Evolutionary conservation across 2,888 invertebrate species (phyloP).

Genomic region (Laothoe populi): DNA sequence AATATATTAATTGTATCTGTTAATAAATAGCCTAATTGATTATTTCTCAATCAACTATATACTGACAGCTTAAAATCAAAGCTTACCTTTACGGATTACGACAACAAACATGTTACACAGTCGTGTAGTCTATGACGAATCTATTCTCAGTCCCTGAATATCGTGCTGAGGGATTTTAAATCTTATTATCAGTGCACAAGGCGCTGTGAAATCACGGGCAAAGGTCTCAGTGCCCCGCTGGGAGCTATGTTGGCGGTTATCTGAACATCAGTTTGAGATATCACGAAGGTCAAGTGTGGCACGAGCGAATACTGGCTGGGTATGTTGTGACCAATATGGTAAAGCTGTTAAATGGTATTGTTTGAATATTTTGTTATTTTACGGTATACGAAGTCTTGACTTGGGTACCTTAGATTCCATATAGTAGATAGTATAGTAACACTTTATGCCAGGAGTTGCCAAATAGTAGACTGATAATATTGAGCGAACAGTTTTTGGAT

Average conservation of each 20-base stretch:
- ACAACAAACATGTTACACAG: constrained; percentile 68
- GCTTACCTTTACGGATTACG: constrained; percentile 60
- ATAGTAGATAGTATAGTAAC: no score
- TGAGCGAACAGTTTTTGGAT: no score
- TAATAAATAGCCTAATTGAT: neutral
- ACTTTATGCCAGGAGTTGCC: no score
- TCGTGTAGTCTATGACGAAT: constrained; percentile 73
- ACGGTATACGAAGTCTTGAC: neutral
- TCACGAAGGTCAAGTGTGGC: constrained; percentile 74
- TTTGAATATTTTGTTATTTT: constrained; percentile 11
- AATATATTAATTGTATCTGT: neutral
- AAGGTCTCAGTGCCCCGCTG: constrained; percentile 67
- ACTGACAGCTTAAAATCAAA: constrained; percentile 40
- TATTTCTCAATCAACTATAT: neutral
- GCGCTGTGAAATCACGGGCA: constrained; percentile 40
- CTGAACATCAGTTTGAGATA: constrained; percentile 77
- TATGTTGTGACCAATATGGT: constrained; percentile 63
- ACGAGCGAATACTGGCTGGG: constrained; percentile 63
- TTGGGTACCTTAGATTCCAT: neutral
- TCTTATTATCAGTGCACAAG: constrained; percentile 47
- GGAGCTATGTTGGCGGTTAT: constrained; percentile 77
- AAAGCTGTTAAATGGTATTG: constrained; percentile 33
- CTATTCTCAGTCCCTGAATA: constrained; percentile 53
- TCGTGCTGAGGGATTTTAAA: constrained; percentile 40
- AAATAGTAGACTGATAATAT: no score